These are phyloP conservation scores for Dasyurus viverrinus DNA, from an alignment of 2,113 vertebrate genomes.

Conservation along the genomic window DNA sequence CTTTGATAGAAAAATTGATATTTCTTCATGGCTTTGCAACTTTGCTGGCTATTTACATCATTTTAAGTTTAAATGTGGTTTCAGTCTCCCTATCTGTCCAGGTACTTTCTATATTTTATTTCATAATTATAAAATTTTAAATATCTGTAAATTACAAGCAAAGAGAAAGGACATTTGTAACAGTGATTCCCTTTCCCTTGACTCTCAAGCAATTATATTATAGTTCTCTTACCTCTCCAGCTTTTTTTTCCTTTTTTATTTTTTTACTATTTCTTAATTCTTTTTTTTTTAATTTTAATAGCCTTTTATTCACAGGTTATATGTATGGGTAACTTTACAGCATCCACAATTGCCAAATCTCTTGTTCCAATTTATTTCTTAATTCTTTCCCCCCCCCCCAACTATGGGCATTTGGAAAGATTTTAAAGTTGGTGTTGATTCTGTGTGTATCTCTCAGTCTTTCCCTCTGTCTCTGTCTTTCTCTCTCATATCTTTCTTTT, in stretches of 20 bases:
- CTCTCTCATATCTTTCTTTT: too few species aligned
- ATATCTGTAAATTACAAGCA: conserved; percentile 57
- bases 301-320: too few species aligned
- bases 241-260: background rate
- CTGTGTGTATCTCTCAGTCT: too few species aligned
- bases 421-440: background rate
- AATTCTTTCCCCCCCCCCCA: background rate
- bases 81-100: conserved; percentile 21
- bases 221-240: background rate
- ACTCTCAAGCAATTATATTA: background rate
- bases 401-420: background rate
- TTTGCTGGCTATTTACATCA: conserved; percentile 46
- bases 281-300: too few species aligned
- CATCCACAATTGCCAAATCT: too few species aligned
- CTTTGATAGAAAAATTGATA: background rate
- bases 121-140: conserved; percentile 65
- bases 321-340: too few species aligned
- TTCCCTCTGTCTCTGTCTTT: background rate
- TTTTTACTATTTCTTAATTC: background rate
- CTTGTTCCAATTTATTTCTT: too few species aligned
- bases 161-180: background rate
- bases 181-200: background rate
- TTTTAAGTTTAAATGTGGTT: conserved; percentile 64
- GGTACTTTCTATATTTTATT: conserved; percentile 39
- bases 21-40: conserved; percentile 50